phyloP scores from a whole-genome alignment of 2,888 invertebrate species.

The Microctonus brassicae region DNA sequence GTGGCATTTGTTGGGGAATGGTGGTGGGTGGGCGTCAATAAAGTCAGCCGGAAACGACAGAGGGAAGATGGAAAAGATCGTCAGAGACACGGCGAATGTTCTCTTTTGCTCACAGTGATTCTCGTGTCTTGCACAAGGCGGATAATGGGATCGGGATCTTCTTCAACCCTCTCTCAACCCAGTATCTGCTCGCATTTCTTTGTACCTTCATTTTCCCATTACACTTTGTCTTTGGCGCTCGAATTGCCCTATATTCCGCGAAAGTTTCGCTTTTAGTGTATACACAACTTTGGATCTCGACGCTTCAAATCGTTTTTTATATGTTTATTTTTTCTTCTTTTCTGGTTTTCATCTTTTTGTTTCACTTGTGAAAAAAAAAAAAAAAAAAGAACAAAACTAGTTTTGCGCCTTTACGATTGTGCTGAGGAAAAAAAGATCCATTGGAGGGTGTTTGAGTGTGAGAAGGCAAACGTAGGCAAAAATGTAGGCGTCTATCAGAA shows the following conservation, averaged over 20 bases:
- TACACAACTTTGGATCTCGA: not conserved
- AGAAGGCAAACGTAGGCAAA: conserved; percentile 43
- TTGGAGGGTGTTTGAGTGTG: not conserved
- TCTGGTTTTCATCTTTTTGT: not conserved
- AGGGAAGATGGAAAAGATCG: conserved; percentile 27
- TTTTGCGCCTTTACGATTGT: conserved; percentile 8
- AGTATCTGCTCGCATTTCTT: conserved; percentile 41
- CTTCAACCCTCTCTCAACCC: conserved; percentile 39
- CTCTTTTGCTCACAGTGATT: conserved; percentile 13
- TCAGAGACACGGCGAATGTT: conserved; percentile 6
- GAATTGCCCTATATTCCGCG: conserved; percentile 26
- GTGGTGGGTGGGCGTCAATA: conserved; percentile 28
- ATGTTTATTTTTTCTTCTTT: not conserved
- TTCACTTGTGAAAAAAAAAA: too few relatives aligned
- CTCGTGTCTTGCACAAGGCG: conserved; percentile 21
- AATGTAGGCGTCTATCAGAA: conserved; percentile 47
- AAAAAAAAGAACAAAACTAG: conserved; percentile 8
- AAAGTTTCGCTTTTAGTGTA: conserved; percentile 16
- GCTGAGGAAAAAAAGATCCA: not conserved
- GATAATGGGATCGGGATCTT: conserved; percentile 39
- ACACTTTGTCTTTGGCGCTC: conserved; percentile 35
- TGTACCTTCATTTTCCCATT: conserved; percentile 45
- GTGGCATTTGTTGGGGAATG: conserved; percentile 21
- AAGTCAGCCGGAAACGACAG: conserved; percentile 37
- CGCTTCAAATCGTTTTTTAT: not conserved